Base-by-base conservation (phyloP, 2,113 vertebrate species). In the Raphicerus campestris region DNA sequence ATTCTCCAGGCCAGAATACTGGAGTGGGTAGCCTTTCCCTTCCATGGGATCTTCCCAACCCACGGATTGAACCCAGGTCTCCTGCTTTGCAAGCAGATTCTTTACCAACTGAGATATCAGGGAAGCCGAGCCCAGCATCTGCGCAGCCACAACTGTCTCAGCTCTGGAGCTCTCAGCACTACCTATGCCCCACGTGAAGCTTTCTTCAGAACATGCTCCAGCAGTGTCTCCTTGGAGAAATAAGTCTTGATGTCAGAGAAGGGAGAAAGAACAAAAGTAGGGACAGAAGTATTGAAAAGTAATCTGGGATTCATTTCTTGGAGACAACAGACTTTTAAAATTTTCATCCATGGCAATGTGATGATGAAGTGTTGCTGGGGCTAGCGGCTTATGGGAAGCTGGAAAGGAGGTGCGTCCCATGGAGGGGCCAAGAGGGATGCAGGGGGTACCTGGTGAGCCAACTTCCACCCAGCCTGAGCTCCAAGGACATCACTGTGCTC, bases 111-210 rank as follows among this genome's bases (percentile, higher is more conserved):
- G n/a, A 70, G 66, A 20, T 39, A 6, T 39, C 35, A 39, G 66
- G 66, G 66, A 73, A 73, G 35, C 35, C 2, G 0, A 24, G 75
- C 58, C 78, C 30, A 11, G 1, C 11, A 6, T 30, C 63, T 10
- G 63, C 73, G 60, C 9, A 26, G 28, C 47, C 24, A 16, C 45
- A 19, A 2, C 24, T 5, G 49, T 7, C 17, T 42, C 22, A 10
- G n/a, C 10, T 78, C 5, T 0, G 19, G 17, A 9, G 32, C 8
- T 0, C 19, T 7, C 30, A 5, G 55, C 17, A 24, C 6, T 6
- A 5, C n/a, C n/a, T 10, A 1, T 0, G 0, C 55, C 56, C 53
- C 28, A 4, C 85, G 61, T 51, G 7, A 56, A 47, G 61, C 30
- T 73, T 56, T 32, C 45, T 63, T 66, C 24, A 26, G 58, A 60